phyloP scores from a whole-genome alignment of 2,888 invertebrate species.

The Stenchaetothrips biformis region DNA sequence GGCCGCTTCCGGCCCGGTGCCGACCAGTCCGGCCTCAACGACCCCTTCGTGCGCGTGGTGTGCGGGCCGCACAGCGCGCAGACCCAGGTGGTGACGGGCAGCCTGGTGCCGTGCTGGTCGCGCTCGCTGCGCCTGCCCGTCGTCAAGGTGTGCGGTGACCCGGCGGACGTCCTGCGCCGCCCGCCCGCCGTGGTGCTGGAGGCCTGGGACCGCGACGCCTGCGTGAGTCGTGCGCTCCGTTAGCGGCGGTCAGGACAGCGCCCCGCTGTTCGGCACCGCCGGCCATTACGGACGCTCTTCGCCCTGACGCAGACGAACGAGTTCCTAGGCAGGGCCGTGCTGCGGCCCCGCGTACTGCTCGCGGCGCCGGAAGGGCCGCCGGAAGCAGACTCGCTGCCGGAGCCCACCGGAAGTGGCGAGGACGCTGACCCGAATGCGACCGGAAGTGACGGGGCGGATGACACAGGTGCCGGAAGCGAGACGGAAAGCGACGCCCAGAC shows the following conservation, averaged over 20 bases:
- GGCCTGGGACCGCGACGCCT: conserved; percentile 49
- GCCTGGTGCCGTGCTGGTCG: conserved; percentile 8
- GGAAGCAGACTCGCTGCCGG: background rate
- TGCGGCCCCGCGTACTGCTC: background rate
- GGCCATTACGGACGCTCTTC: background rate
- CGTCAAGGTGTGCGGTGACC: background rate
- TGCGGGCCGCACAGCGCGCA: conserved; percentile 21
- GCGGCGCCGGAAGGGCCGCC: background rate
- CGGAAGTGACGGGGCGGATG: background rate
- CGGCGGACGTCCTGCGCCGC: conserved; percentile 3
- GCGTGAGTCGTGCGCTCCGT: conserved; percentile 21
- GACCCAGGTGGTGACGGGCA: conserved; percentile 9
- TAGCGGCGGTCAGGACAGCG: background rate
- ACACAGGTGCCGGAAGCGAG: background rate
- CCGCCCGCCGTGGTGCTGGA: conserved; percentile 49
- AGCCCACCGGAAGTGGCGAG: background rate
- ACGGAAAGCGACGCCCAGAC: background rate
- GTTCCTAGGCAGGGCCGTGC: conserved; percentile 5
- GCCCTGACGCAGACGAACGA: conserved; percentile 1
- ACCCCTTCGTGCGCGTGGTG: conserved; percentile 49
- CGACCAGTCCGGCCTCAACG: conserved; percentile 52
- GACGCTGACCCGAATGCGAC: background rate
- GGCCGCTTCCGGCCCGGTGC: conserved; percentile 58
- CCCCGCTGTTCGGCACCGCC: background rate
- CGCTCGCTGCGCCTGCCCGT: background rate